Conservation (phyloP, 2,113 vertebrate species). For the Paramisgurnus dabryanus region DNA sequence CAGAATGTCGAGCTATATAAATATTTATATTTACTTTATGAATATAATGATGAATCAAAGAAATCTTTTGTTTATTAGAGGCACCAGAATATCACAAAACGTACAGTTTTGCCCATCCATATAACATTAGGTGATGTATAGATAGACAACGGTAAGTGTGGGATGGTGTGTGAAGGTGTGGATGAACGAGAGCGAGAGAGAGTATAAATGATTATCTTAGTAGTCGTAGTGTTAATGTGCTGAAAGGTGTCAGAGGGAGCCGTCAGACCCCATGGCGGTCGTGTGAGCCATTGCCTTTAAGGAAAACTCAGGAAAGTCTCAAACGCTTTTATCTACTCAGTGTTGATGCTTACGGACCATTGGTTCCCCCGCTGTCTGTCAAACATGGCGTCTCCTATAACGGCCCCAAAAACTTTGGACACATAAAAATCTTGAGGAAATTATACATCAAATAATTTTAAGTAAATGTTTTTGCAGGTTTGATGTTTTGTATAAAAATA, state of each 20-base stretch:
- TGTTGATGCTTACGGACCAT: slow-evolving; percentile 48
- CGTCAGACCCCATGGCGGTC: background rate
- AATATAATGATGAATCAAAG: slow-evolving; percentile 24
- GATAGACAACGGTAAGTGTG: slow-evolving; percentile 60
- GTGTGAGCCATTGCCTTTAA: slow-evolving; percentile 12
- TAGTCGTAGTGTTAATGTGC: slow-evolving; percentile 28
- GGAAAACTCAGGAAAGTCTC: slow-evolving; percentile 45
- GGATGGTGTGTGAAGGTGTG: slow-evolving; percentile 60
- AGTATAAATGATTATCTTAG: slow-evolving; percentile 13
- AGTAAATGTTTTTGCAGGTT: background rate
- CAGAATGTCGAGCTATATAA: slow-evolving; percentile 19
- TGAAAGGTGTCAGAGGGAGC: slow-evolving; percentile 10
- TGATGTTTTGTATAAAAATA: too few relatives aligned
- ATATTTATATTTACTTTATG: slow-evolving; percentile 32
- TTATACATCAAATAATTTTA: too few relatives aligned
- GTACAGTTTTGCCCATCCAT: background rate
- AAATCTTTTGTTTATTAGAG: slow-evolving; percentile 31
- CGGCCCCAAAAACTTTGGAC: too few relatives aligned
- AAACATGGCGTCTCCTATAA: background rate
- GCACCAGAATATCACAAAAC: slow-evolving; percentile 21
- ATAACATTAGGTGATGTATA: slow-evolving; percentile 23
- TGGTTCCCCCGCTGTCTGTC: background rate
- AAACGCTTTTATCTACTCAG: slow-evolving; percentile 21
- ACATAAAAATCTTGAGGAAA: too few relatives aligned
- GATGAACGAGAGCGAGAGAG: background rate